Evolutionary conservation across 1,140 invertebrate species (phyloP).

Genomic region (Euglossa dilemma): DNA sequence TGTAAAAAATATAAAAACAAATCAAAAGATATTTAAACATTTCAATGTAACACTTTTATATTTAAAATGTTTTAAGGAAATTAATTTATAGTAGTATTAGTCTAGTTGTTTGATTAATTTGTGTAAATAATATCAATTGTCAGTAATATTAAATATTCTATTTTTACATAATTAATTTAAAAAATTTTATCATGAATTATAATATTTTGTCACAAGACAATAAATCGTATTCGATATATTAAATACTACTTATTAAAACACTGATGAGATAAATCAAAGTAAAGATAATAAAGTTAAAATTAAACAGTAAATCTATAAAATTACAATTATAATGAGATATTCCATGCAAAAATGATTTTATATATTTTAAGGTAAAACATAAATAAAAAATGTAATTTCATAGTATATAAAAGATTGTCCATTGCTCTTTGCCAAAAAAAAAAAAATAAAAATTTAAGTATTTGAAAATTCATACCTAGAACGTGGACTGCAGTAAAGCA

Average conservation of each 20-base stretch:
- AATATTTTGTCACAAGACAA: background rate
- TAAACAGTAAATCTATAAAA: background rate
- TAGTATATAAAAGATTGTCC: no score
- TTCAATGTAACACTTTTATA: background rate
- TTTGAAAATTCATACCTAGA: slow-evolving; percentile 38
- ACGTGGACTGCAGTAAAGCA: slow-evolving; percentile 33
- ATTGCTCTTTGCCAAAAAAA: background rate
- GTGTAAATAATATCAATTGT: background rate
- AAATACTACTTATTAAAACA: no score
- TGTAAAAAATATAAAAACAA: background rate
- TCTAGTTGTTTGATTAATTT: background rate
- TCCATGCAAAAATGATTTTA: background rate
- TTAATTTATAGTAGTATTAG: background rate
- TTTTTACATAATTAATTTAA: background rate
- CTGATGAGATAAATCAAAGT: background rate
- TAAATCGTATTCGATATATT: background rate
- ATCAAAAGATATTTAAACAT: background rate
- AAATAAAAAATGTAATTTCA: background rate
- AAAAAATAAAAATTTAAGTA: background rate
- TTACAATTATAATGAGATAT: no score
- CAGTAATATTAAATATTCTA: background rate
- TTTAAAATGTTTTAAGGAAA: background rate
- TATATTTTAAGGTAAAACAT: background rate
- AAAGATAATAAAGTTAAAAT: slow-evolving; percentile 1
- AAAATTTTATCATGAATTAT: background rate